phyloP scores from a whole-genome alignment of 2,888 invertebrate genomes.

The Callyntrura guangdongensis region DNA sequence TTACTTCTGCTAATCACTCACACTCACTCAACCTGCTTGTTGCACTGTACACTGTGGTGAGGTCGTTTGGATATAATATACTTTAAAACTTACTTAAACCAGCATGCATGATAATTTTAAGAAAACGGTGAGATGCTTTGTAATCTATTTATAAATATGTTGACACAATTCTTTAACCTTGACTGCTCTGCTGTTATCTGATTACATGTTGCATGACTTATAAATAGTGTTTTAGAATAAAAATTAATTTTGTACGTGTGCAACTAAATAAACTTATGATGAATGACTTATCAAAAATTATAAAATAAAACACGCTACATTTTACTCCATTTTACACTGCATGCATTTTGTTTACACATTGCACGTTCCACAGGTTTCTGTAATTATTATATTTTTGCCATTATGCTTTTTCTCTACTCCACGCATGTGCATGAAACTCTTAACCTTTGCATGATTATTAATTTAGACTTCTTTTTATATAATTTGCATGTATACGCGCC shows the following conservation, averaged over 20 bases:
- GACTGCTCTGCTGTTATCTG: neutral
- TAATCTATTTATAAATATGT: neutral
- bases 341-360: neutral
- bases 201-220: constrained; percentile 7
- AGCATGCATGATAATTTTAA: too few relatives aligned
- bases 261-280: too few relatives aligned
- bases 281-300: neutral
- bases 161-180: neutral
- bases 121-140: too few relatives aligned
- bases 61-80: too few relatives aligned
- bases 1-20: neutral
- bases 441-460: neutral
- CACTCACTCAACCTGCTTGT: neutral
- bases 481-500: neutral
- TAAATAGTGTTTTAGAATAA: neutral
- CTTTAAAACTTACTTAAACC: too few relatives aligned
- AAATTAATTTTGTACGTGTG: neutral
- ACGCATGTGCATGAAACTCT: neutral
- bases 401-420: neutral
- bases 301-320: neutral
- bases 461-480: neutral
- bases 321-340: neutral
- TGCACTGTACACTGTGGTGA: too few relatives aligned
- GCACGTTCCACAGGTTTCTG: neutral
- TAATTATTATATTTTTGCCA: neutral